Conservation (phyloP, 2,888 invertebrate genomes). For the Euclidia mi region DNA sequence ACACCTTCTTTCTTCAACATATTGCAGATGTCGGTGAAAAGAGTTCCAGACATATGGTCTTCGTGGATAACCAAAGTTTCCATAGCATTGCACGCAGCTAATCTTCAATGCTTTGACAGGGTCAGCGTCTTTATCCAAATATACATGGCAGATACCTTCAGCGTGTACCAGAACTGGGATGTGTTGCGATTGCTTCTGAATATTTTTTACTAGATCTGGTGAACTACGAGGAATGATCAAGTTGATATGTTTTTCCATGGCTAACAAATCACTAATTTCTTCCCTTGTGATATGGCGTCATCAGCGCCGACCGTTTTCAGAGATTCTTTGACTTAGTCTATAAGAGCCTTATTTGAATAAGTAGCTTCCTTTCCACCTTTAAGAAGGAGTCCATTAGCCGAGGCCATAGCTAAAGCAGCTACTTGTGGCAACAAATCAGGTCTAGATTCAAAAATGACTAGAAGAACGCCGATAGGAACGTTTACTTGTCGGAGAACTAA, state of each 20-base stretch:
- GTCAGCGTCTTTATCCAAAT: constrained; percentile 98
- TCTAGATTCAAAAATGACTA: constrained; percentile 99
- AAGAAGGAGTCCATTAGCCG: constrained; percentile 98
- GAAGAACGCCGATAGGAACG: constrained; percentile 98
- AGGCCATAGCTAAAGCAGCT: constrained; percentile 98
- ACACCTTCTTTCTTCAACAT: constrained; percentile 97
- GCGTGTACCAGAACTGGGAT: constrained; percentile 99
- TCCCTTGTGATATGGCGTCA: constrained; percentile 97
- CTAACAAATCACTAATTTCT: constrained; percentile 98
- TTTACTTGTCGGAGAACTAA: constrained; percentile 97
- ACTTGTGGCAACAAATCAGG: constrained; percentile 99
- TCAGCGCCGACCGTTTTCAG: constrained; percentile 94
- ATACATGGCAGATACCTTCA: constrained; percentile 99
- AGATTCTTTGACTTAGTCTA: constrained; percentile 97
- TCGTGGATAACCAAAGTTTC: constrained; percentile 99
- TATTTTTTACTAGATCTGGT: constrained; percentile 96
- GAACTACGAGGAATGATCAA: constrained; percentile 99
- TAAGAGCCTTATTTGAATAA: constrained; percentile 97
- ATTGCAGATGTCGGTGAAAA: constrained; percentile 96
- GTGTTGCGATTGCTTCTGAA: constrained; percentile 96
- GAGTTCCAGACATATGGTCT: constrained; percentile 91
- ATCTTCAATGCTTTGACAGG: constrained; percentile 95
- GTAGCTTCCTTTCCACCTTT: constrained; percentile 99
- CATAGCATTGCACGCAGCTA: constrained; percentile 99
- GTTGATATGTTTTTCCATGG: constrained; percentile 99